Evolutionary conservation across 2,888 invertebrate genomes (phyloP).

Genomic region (Xestia xanthographa): DNA sequence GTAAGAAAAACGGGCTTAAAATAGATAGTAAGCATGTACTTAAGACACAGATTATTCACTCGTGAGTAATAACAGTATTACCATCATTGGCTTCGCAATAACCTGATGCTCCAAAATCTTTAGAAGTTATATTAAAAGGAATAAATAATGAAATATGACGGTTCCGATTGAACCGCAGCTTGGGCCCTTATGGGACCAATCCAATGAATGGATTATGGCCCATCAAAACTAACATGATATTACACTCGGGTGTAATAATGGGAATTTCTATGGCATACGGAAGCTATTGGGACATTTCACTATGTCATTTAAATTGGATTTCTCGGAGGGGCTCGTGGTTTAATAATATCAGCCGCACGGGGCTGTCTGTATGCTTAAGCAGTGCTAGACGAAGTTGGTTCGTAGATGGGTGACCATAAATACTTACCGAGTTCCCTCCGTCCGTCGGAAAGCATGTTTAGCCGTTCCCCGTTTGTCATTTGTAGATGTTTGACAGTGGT

Average conservation of each 20-base stretch:
- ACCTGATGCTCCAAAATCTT: background rate
- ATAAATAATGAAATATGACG: constrained; percentile 39
- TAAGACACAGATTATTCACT: no score
- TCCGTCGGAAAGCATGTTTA: background rate
- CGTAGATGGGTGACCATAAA: background rate
- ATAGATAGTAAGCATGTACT: no score
- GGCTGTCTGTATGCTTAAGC: background rate
- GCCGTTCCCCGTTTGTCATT: background rate
- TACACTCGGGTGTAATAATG: constrained; percentile 24
- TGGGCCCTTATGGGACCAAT: constrained; percentile 36
- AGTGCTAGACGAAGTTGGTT: background rate
- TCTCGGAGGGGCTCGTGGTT: background rate
- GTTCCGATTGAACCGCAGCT: constrained; percentile 14
- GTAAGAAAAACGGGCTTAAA: background rate
- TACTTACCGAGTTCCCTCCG: background rate
- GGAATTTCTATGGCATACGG: constrained; percentile 22
- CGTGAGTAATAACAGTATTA: background rate
- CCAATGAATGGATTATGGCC: constrained; percentile 33
- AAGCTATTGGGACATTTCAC: constrained; percentile 14
- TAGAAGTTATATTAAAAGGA: constrained; percentile 1
- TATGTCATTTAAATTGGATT: constrained; percentile 51
- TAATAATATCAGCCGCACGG: background rate
- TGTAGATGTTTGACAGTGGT: background rate
- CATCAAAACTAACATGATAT: constrained; percentile 41
- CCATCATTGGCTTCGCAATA: background rate